Conservation (phyloP, 2,888 invertebrate species). For the Himalopsyche japonica region DNA sequence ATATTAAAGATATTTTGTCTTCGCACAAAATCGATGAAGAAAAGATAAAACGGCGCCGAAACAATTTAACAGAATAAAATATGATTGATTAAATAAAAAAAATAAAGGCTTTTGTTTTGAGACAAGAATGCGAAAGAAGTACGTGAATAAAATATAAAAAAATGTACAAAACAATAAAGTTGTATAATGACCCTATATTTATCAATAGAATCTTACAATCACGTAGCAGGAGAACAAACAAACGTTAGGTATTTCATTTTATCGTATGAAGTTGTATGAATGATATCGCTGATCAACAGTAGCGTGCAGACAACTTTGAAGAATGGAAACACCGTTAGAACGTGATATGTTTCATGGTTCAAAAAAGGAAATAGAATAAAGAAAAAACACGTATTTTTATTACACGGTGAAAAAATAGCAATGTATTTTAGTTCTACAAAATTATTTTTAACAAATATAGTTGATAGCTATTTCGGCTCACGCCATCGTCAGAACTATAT, state of each 20-base stretch:
- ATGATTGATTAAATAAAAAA: neutral
- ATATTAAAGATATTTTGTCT: too few relatives aligned
- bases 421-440: too few relatives aligned
- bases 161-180: neutral
- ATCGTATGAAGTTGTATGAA: neutral
- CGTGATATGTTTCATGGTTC: too few relatives aligned
- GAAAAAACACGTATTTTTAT: too few relatives aligned
- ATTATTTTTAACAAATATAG: too few relatives aligned
- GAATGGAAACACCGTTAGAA: too few relatives aligned
- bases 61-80: neutral
- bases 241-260: neutral
- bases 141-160: neutral
- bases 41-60: neutral
- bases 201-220: neutral
- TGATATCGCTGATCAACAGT: neutral
- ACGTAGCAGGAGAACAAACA: neutral
- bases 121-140: neutral
- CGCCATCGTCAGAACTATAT: too few relatives aligned
- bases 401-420: too few relatives aligned
- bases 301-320: too few relatives aligned
- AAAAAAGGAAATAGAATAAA: too few relatives aligned
- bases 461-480: too few relatives aligned
- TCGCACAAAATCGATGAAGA: too few relatives aligned
- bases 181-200: neutral
- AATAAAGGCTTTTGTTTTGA: neutral